These are phyloP conservation scores for Channallabes apus DNA, from an alignment of 2,797 vertebrate genomes.

Conservation along the genomic window DNA sequence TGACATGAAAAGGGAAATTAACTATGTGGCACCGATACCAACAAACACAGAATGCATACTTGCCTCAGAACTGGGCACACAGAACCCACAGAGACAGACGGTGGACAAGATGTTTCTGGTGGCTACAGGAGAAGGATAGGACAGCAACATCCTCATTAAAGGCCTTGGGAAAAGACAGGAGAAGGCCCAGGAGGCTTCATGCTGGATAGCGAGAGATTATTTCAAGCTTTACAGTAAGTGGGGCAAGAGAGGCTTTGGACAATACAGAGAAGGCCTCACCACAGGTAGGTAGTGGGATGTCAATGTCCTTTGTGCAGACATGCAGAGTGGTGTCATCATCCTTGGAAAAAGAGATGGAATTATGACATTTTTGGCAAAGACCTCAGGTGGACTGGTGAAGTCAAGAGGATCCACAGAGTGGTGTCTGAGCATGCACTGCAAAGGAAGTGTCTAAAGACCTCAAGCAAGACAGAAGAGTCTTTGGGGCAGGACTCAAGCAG, in stretches of 20 bases:
- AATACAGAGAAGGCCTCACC: neutral
- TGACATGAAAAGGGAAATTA: neutral
- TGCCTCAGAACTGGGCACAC: neutral
- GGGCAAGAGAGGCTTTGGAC: too few relatives aligned
- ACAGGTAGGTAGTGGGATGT: neutral
- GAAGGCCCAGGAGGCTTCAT: too few relatives aligned
- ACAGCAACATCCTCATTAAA: neutral
- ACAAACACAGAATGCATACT: neutral
- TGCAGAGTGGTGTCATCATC: neutral
- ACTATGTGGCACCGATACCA: neutral
- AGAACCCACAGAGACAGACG: neutral
- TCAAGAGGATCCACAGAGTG: neutral
- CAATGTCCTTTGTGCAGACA: neutral
- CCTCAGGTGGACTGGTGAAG: neutral
- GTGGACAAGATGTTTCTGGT: neutral
- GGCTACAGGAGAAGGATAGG: neutral
- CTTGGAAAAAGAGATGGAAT: neutral
- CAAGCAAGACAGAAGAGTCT: neutral
- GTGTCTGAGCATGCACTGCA: neutral
- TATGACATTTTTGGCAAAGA: too few relatives aligned
- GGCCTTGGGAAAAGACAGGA: too few relatives aligned
- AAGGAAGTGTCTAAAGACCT: neutral
- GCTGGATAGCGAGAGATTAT: neutral
- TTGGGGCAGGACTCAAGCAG: neutral
- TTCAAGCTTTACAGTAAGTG: neutral